Evolutionary conservation across 2,113 vertebrate genomes (phyloP), one percentile per base, ranked within the genome.

Genomic region (Lepus timidus): DNA sequence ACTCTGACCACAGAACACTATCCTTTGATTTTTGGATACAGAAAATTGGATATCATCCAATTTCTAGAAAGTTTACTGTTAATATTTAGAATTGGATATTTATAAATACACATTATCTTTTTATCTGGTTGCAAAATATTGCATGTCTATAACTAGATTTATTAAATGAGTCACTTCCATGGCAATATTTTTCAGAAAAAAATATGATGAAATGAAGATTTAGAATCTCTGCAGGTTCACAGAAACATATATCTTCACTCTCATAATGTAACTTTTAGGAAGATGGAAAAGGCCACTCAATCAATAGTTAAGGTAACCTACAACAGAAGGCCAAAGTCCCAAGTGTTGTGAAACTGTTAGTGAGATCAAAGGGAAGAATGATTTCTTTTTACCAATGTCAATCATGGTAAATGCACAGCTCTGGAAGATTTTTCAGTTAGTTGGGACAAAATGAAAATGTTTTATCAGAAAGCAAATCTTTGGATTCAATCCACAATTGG

Each of bases 401-500:
- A 55, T 73, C 39, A 73, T 55, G 52, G 85, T 82, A 83, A 94
- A 85, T 67, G 78, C 44, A 49, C 33, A 9, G 44, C 65, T 85
- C 70, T 93, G 44, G 20, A 80, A 68, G 67, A 85, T 44, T 81
- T 71, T 65, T 31, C 36, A 49, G 78, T 73, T 67, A 83, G 44
- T 25, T 65, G 61, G 11, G 64, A 31, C 6, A 81, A 44, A 95
- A 33, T 25, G 2, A 92, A 76, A 83, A 90, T 58, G 14, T 70
- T 91, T 88, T 82, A 82, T 82, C n/a, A 86, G 44, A 92, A 83
- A 92, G 70, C 81, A 92, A 90, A 95, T 93, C 39, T 90, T 90
- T 87, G n/a, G 39, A 70, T 90, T 83, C 33, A 90, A 44, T 67
- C 29, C 16, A 52, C 75, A 90, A 44, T 16, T 61, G 51, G 10